Evolutionary conservation across 1,140 invertebrate genomes (phyloP), one percentile per base, ranked within the genome.

Genomic region (Tribolium madens): DNA sequence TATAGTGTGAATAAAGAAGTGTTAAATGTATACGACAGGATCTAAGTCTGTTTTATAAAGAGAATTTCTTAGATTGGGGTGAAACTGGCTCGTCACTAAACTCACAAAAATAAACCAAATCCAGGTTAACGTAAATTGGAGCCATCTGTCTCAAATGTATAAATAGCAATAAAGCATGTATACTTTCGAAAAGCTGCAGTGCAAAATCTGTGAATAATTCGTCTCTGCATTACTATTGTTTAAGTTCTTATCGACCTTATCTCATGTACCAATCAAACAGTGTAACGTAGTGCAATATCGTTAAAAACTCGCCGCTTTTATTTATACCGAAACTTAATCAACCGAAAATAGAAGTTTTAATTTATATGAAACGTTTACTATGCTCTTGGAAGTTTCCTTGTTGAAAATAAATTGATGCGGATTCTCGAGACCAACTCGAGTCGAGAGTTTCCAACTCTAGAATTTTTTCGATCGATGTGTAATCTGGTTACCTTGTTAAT

Each of bases 261-360:
- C 57, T 12, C 21, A 21, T 3, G 18, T 10, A 26, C 1, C 0
- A 3, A 26, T 26, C 21, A 26, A 26, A 4, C 21, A 26, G 9
- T 13, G 26, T 1, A 9, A 10, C 6, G 12, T 1, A 21, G 10
- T 12, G 26, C 31, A 64, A 64, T 64, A 64, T 64, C 57, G 57
- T 64, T 64, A 64, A 64, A 64, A 33, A 47, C 21, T 4, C 70
- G 68, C 52, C 17, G 57, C 57, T 72, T 72, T 72, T 72, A 72
- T 72, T 72, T 72, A 72, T 50, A 13, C 12, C 15, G 46, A 52
- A 70, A 72, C 70, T 52, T 46, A 72, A 72, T 72, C 70, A 72
- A 72, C 36, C 70, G 50, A 50, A 71, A 72, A 72, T 72, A 72
- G 46, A 72, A 72, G 70, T 72, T 72, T 72, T 72, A 72, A 72